phyloP scores from a whole-genome alignment of 2,113 vertebrate genomes.

The Heliornis fulica region DNA sequence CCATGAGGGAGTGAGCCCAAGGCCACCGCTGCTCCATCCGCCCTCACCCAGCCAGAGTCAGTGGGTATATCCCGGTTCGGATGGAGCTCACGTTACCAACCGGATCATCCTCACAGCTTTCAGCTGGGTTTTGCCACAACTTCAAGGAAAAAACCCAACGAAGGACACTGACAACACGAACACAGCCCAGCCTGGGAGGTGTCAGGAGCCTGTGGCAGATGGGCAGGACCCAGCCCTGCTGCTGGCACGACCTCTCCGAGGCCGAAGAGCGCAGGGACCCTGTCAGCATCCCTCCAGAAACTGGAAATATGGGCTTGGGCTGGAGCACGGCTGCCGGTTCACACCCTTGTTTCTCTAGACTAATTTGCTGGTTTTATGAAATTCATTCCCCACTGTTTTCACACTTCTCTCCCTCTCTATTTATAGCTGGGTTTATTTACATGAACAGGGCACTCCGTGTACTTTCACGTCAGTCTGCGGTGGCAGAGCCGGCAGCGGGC shows the following conservation, averaged over 20 bases:
- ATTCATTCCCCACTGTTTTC: conserved; percentile 67
- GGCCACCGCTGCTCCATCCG: background rate
- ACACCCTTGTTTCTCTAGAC: conserved; percentile 63
- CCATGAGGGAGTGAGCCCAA: background rate
- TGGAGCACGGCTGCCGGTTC: conserved; percentile 38
- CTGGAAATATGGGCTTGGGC: conserved; percentile 14
- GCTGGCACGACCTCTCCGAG: accelerated
- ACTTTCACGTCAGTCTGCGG: conserved; percentile 3
- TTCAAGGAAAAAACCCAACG: background rate
- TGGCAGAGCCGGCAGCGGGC: background rate
- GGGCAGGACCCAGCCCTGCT: background rate
- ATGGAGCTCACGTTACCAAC: background rate
- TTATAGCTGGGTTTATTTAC: conserved; percentile 62
- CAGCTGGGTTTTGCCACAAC: background rate
- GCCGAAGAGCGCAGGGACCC: background rate
- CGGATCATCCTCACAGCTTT: background rate
- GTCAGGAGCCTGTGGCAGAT: accelerated
- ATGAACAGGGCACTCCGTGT: conserved; percentile 36
- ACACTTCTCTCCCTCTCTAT: conserved; percentile 69
- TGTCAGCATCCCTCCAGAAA: background rate
- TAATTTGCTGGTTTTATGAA: conserved; percentile 57
- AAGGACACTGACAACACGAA: background rate
- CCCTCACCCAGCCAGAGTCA: accelerated
- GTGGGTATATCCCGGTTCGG: background rate
- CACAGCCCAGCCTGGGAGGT: background rate